Evolutionary conservation across 92 coral and sea anemone species (phyloP), one percentile per base, ranked within the genome.

Genomic region (Phenganax subtilis): DNA sequence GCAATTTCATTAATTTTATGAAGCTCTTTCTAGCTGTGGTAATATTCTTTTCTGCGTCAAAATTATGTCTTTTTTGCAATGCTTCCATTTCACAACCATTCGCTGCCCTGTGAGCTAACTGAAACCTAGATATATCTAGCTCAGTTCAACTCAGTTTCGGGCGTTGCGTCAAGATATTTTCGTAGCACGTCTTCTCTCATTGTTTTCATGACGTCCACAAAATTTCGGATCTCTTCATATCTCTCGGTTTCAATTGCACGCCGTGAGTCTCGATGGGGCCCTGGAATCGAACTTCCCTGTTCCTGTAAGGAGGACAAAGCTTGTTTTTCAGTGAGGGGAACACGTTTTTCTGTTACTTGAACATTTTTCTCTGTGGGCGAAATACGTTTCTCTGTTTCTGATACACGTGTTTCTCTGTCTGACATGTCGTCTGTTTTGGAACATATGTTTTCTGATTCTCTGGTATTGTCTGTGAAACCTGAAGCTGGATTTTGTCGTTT

Each of bases 61-160:
- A 37, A 37, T 37, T 37, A 37, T 37, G 5, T 1, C 47, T 37
- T 37, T 20, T 37, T 37, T 37, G 47, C 47, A 37, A 37, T 37
- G 47, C 2, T 20, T 37, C 47, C 47, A 37, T 37, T 37, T 37
- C 47, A 37, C 47, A 37, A 5, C 47, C 47, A 37, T 37, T 37
- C 47, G 47, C 47, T 37, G 47, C 47, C 47, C 2, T 37, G 47
- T 5, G 47, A 37, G 47, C 47, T 37, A 5, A 37, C 47, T 37
- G 2, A 37, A 37, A 37, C 47, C 47, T 37, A 37, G 3, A 11
- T 69, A 6, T 27, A 6, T 51, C 25, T 30, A 76, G 7, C 5
- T 76, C 57, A 79, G 16, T 51, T 44, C 69, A 79, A 65, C 51
- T 62, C 83, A 12, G 83, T 79, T 53, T 79, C 83, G 12, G 73